Evolutionary conservation across 1,140 invertebrate genomes (phyloP), one percentile per base, ranked within the genome.

Genomic region (Pseudomyrmex gracilis): DNA sequence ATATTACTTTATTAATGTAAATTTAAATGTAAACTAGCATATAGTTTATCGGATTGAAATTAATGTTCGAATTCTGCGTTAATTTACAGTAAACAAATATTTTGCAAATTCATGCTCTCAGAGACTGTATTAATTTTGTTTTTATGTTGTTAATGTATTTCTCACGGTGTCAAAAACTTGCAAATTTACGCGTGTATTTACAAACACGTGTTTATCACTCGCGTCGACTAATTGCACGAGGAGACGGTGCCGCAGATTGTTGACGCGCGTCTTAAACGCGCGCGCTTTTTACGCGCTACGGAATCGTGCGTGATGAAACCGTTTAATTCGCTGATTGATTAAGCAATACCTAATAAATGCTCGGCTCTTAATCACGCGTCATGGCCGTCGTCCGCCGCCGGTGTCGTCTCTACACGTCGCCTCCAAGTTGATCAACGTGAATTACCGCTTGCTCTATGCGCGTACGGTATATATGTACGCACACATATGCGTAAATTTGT

Each of bases 321-420:
- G 20, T 71, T 80, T 80, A 80, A 80, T 80, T 60, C 64, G 76
- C 76, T 47, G 76, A 71, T 80, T 71, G 76, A 80, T 80, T 60
- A 80, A 71, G 76, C 58, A 80, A 71, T 60, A 34, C 0, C 34
- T 34, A 71, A 80, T 58, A 34, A 80, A 20, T 24, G 24, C 66
- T 34, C 43, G 66, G 15, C 66, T 34, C 34, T 80, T 80, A 49
- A 80, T 71, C 66, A 13, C 64, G 73, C 73, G n/a, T 24, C 58
- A 45, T 43, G 73, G 47, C 47, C 63, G 53, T 34, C 34, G 20
- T 2, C 43, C n/a, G 43, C n/a, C 20, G 64, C 5, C 7, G 34
- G 4, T 34, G 34, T 34, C 34, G 34, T 77, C 49, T 68, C 15
- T 47, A 45, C 9, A 57, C 34, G 63, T 68, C 53, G 73, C n/a